phyloP scores from a whole-genome alignment of 2,113 vertebrate species.

The Spilogale gracilis region DNA sequence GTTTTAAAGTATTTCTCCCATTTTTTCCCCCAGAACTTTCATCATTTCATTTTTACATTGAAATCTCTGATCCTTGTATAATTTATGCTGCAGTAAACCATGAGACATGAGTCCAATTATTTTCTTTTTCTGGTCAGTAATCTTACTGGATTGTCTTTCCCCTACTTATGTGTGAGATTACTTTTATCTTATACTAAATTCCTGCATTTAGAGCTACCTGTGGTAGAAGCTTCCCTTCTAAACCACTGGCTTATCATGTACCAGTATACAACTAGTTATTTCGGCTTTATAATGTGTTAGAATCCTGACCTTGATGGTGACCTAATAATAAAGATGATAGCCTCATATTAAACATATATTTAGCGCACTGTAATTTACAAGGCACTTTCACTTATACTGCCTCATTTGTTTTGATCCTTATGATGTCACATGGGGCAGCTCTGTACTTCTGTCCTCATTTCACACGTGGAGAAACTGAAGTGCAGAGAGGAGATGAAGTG shows the following conservation, averaged over 20 bases:
- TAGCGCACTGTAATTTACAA: background rate
- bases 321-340: background rate
- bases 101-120: background rate
- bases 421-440: too few species aligned
- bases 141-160: background rate
- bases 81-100: background rate
- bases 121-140: background rate
- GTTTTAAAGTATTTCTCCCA: background rate
- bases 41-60: slow-evolving; percentile 17
- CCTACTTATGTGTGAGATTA: background rate
- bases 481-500: background rate
- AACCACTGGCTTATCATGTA: background rate
- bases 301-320: background rate
- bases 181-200: background rate
- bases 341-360: background rate
- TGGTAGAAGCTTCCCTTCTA: background rate
- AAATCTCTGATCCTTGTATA: slow-evolving; percentile 29
- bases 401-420: background rate
- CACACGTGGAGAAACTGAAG: background rate
- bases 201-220: slow-evolving; percentile 29
- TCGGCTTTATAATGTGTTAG: background rate
- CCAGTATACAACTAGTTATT: background rate
- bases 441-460: background rate
- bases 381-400: background rate
- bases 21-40: slow-evolving; percentile 32